Percentiles rank a stretch among this genome's conserved stretches.
phyloP scores from a whole-genome alignment of 2,888 invertebrate species.

The Kuschelorhynchus macadamiae region DNA sequence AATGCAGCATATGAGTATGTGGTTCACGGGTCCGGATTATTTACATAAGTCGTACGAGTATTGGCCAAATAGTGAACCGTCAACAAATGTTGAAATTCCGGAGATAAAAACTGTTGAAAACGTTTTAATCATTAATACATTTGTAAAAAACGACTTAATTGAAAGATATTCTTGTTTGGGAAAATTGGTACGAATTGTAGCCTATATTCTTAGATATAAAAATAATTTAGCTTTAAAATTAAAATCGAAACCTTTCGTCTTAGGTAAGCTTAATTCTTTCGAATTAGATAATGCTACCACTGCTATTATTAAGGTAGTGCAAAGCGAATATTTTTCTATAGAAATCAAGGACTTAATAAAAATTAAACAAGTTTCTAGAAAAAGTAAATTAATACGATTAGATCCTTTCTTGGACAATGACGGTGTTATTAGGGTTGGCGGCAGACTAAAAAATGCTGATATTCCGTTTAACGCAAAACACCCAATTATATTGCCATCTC shows the following conservation, averaged over 20 bases:
- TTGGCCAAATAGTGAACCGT: too few relatives aligned
- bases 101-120: too few relatives aligned
- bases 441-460: neutral
- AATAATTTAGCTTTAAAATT: too few relatives aligned
- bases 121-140: too few relatives aligned
- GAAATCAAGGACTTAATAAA: neutral
- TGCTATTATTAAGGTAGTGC: neutral
- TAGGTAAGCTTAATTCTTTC: neutral
- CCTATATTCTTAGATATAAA: too few relatives aligned
- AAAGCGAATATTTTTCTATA: neutral
- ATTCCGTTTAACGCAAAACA: neutral
- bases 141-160: too few relatives aligned
- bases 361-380: neutral
- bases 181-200: too few relatives aligned
- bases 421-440: neutral
- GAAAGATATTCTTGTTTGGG: too few relatives aligned
- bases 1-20: too few relatives aligned
- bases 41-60: too few relatives aligned
- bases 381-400: neutral
- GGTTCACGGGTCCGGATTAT: too few relatives aligned
- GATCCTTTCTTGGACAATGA: conserved; percentile 1
- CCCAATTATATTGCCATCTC: neutral
- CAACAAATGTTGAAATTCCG: too few relatives aligned
- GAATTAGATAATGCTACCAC: neutral
- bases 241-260: neutral